Conservation (phyloP, 1,140 invertebrate genomes). For the Parasteatoda tepidariorum region DNA sequence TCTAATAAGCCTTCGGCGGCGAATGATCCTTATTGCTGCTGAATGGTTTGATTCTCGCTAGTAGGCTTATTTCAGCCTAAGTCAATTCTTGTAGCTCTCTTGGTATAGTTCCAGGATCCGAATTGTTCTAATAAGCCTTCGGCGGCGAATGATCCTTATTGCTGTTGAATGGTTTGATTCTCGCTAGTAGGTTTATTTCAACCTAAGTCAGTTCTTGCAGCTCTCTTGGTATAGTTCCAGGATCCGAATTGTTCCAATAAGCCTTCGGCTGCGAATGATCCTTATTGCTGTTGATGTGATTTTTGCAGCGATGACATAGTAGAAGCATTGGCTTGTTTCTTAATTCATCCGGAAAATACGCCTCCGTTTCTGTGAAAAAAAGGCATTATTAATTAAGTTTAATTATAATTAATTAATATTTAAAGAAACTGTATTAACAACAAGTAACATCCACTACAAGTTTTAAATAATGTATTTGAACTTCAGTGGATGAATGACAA, state of each 20-base stretch:
- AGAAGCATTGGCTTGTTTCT: neutral
- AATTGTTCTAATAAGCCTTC: constrained; percentile 35
- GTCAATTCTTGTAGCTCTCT: neutral
- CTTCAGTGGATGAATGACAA: too few species aligned
- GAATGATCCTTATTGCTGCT: neutral
- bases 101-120: constrained; percentile 34
- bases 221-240: constrained; percentile 16
- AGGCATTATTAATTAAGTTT: too few species aligned
- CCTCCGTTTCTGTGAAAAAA: neutral
- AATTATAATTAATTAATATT: too few species aligned
- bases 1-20: constrained; percentile 30
- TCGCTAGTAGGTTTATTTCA: constrained; percentile 28
- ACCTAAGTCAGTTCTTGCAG: constrained; percentile 12
- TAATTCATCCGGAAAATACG: constrained; percentile 2
- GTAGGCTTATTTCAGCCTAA: constrained; percentile 33
- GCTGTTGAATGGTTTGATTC: constrained; percentile 43
- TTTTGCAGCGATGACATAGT: constrained; percentile 9
- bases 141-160: constrained; percentile 44
- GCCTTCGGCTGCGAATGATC: neutral
- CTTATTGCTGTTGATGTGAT: neutral
- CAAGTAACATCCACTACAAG: too few species aligned
- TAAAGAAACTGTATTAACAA: too few species aligned
- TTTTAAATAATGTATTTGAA: too few species aligned
- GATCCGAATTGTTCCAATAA: constrained; percentile 37
- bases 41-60: constrained; percentile 32